Base-by-base conservation (phyloP, 2,888 invertebrate species). In the Helicoverpa assulta region DNA sequence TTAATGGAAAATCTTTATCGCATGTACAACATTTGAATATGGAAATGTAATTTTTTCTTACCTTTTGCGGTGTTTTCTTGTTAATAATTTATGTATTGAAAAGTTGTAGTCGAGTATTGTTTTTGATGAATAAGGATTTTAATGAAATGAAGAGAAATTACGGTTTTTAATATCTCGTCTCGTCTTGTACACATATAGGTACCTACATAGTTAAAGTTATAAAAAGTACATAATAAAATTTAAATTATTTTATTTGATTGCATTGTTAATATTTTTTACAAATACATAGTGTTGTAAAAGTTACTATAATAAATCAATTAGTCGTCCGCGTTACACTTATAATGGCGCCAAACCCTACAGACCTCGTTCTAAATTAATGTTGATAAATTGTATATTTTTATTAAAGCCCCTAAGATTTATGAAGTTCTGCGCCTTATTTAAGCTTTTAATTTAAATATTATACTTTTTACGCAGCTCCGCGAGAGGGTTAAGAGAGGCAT, bases 241-340 rank as follows among this genome's bases (percentile, higher is more conserved):
- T 59, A 67, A 70, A 72, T 73, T 55, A 76, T 73, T 81, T 73
- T 73, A 81, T 69, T 74, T 78, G 67, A 76, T 83, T 80, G 73
- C 71, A 65, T 81, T 81, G 67, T 82, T 81, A 76, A 81, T 79
- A 72, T 71, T 77, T 47, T 76, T 81, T 78, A 80, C 71, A 81
- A 65, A 62, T 67, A 68, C 56, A 83, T 40, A 40, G 70, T 56
- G 58, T 65, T 70, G 67, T 76, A 74, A 51, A 61, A 68, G 66
- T 70, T 81, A 83, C 69, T 75, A 72, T 81, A 70, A 73, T 82
- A 84, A 83, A 82, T 82, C 76, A 83, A 80, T 83, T 82, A 82
- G 74, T 73, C 51, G 53, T 74, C 43, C 56, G 52, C 57, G 70
- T 78, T 71, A 71, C 70, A 67, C 62, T 75, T 69, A 78, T 71